phyloP scores from a whole-genome alignment of 2,797 vertebrate species.

The Cryptoprocta ferox region DNA sequence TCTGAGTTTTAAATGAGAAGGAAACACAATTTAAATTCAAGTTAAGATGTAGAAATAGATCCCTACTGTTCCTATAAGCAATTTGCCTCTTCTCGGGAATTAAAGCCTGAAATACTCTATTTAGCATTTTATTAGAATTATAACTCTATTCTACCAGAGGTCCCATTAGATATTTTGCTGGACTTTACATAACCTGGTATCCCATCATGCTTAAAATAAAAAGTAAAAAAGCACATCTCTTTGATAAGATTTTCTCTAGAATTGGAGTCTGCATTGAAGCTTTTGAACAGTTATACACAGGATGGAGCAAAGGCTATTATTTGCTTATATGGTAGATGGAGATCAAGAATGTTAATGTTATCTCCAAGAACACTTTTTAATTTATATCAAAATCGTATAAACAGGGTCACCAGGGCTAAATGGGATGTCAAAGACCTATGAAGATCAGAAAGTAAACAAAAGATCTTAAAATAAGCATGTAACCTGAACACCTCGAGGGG shows the following conservation, averaged over 20 bases:
- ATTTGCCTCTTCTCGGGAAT: slow-evolving; percentile 32
- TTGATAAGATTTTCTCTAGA: slow-evolving; percentile 88
- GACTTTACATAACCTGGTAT: slow-evolving; percentile 87
- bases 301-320: slow-evolving; percentile 90
- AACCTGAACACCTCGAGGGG: slow-evolving; percentile 88
- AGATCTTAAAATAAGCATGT: slow-evolving; percentile 91
- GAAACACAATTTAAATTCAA: slow-evolving; percentile 23
- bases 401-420: slow-evolving; percentile 92
- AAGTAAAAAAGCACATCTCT: slow-evolving; percentile 88
- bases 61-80: neutral
- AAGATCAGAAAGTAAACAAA: slow-evolving; percentile 93
- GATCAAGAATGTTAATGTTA: slow-evolving; percentile 93
- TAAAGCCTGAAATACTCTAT: neutral
- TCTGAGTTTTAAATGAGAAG: slow-evolving; percentile 44
- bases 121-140: neutral
- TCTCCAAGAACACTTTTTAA: slow-evolving; percentile 91
- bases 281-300: slow-evolving; percentile 89
- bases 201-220: slow-evolving; percentile 84
- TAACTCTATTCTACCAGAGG: neutral
- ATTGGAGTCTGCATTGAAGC: slow-evolving; percentile 89
- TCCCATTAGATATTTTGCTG: slow-evolving; percentile 49
- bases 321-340: slow-evolving; percentile 92
- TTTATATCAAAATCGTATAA: slow-evolving; percentile 92
- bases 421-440: slow-evolving; percentile 92
- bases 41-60: neutral